Percentiles rank a stretch among this genome's conserved stretches.
These are phyloP conservation scores for Premnoplex brunnescens DNA, from an alignment of 2,797 vertebrate species.

Conservation along the genomic window DNA sequence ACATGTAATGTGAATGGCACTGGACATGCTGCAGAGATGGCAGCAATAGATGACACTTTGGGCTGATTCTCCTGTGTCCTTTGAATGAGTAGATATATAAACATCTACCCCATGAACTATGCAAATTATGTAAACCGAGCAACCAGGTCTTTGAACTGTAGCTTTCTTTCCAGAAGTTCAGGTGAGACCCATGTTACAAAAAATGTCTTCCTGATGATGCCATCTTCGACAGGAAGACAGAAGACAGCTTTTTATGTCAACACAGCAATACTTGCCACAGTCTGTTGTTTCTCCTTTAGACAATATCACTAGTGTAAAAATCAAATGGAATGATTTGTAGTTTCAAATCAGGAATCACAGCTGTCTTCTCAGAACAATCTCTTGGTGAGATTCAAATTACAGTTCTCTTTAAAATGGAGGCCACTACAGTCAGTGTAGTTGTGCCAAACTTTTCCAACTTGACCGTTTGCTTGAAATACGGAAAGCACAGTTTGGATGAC, in stretches of 20 bases:
- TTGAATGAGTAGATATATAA: background rate
- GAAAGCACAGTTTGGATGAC: background rate
- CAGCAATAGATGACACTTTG: accelerated
- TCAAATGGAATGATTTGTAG: background rate
- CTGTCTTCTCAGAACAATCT: background rate
- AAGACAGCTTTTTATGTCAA: background rate
- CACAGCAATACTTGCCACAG: background rate
- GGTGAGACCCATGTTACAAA: background rate
- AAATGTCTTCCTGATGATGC: background rate
- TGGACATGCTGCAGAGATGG: background rate
- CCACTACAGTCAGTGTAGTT: background rate
- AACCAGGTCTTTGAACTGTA: accelerated
- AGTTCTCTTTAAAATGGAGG: background rate
- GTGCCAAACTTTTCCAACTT: background rate
- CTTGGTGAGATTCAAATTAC: background rate
- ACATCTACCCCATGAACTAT: background rate
- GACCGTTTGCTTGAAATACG: background rate
- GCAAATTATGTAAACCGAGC: background rate
- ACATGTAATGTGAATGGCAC: background rate
- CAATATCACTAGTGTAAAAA: background rate
- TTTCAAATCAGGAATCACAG: background rate
- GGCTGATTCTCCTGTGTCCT: background rate
- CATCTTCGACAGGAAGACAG: background rate
- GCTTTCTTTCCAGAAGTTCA: background rate
- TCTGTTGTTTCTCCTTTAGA: background rate